Evolutionary conservation across 2,888 invertebrate species (phyloP), one percentile per base, ranked within the genome.

Genomic region (Merodon equestris): DNA sequence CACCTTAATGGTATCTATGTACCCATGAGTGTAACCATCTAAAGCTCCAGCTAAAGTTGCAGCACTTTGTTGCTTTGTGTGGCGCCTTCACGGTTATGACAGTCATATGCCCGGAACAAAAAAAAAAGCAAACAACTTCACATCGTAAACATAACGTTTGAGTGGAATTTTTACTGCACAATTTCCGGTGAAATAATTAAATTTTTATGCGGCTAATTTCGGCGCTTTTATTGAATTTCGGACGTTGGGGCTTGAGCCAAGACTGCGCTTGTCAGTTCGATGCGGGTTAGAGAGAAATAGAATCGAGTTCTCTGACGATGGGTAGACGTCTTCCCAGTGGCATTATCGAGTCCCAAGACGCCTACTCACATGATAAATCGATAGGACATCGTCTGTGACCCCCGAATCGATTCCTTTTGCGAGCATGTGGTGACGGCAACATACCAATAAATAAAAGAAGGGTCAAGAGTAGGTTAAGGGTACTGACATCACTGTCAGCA

Each of bases 151-250:
- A 74, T 79, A 68, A 79, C 73, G 73, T 74, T 79, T 79, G 74
- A 79, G 79, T 79, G 64, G 79, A 79, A 74, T 74, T 79, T 79
- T 79, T 79, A 79, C 74, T 79, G 79, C 68, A 58, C 74, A 79
- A 79, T 79, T 79, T 79, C 79, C 79, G 79, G 79, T 79, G 74
- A 68, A 79, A 79, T 79, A 79, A 79, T 79, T 79, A 79, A 79
- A 79, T 79, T 79, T 79, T 79, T 79, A 79, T 74, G 79, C 63
- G 68, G 68, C 79, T 74, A 79, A 79, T 79, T 79, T 79, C 54
- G 74, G 63, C 74, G 68, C 77, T 67, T 73, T 77, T 77, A 79
- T 74, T 68, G 73, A 63, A 74, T 74, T 68, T 68, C 58, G 58
- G 73, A 71, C 60, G 60, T 60, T 64, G 54, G 17, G 12, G 63